Conservation (phyloP, 2,888 invertebrate species). For the Synergus gifuensis region DNA sequence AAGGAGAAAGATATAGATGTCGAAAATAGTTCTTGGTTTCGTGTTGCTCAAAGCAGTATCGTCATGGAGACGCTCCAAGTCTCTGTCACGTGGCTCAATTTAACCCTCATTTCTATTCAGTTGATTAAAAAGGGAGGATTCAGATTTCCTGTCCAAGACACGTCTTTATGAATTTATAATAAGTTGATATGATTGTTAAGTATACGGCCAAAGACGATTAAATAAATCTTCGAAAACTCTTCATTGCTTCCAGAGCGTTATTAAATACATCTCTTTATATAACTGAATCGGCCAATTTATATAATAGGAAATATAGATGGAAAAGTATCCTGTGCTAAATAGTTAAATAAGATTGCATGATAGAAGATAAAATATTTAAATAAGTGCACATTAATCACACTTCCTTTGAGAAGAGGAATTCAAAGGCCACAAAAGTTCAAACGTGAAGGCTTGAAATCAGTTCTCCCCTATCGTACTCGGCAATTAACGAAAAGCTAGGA, state of each 20-base stretch:
- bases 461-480: neutral
- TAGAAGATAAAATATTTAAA: no score
- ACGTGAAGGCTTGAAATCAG: neutral
- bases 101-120: conserved; percentile 39
- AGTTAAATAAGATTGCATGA: no score
- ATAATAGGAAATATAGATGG: no score
- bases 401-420: no score
- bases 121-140: conserved; percentile 28
- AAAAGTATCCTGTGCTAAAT: no score
- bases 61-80: conserved; percentile 33
- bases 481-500: neutral
- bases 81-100: conserved; percentile 21
- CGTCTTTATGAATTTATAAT: conserved; percentile 41
- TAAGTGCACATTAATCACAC: no score
- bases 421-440: no score
- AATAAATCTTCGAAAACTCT: neutral
- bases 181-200: neutral
- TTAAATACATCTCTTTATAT: neutral
- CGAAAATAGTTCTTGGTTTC: neutral
- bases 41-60: neutral
- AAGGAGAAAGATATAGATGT: conserved; percentile 8
- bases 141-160: conserved; percentile 24
- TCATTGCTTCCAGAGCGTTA: neutral
- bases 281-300: neutral
- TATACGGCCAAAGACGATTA: neutral